Evolutionary conservation across 2,113 vertebrate species (phyloP).

Genomic region (Spea multiplicata): DNA sequence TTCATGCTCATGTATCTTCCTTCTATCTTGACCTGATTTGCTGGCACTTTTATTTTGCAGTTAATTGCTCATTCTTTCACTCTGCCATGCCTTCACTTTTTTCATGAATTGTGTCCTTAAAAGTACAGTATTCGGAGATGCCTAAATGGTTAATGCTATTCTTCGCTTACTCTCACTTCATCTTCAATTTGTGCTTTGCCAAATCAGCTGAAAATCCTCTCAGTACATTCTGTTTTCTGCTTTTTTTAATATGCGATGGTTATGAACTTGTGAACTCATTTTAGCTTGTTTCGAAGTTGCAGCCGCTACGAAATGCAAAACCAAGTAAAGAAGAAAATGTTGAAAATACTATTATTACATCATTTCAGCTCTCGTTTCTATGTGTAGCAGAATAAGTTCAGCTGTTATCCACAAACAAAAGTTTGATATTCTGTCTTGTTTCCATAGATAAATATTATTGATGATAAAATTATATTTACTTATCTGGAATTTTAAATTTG

Average conservation of each 20-base stretch:
- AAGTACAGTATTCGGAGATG: not conserved
- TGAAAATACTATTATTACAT: not conserved
- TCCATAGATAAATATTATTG: no score
- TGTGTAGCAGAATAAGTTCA: not conserved
- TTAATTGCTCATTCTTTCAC: conserved; percentile 31
- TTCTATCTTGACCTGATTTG: conserved; percentile 27
- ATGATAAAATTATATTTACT: no score
- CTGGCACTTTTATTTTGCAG: conserved; percentile 23
- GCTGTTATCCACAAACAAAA: not conserved
- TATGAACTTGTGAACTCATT: conserved; percentile 41
- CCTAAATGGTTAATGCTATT: conserved; percentile 15
- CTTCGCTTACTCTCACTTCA: conserved; percentile 16
- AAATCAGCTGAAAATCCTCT: conserved; percentile 25
- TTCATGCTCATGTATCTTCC: conserved; percentile 31
- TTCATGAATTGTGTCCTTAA: conserved; percentile 6
- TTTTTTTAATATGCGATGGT: conserved; percentile 29
- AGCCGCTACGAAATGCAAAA: conserved; percentile 25
- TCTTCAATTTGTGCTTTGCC: conserved; percentile 19
- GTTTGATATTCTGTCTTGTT: not conserved
- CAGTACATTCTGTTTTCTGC: conserved; percentile 14
- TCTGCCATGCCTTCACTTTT: conserved; percentile 1
- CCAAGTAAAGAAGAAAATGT: not conserved
- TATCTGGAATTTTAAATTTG: no score
- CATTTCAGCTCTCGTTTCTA: not conserved
- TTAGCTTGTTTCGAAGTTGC: conserved; percentile 22